A percentile compares a stretch with the other conserved stretches of the same genome.
Conservation (phyloP, 2,113 vertebrate genomes). For the Tringa solitaria region DNA sequence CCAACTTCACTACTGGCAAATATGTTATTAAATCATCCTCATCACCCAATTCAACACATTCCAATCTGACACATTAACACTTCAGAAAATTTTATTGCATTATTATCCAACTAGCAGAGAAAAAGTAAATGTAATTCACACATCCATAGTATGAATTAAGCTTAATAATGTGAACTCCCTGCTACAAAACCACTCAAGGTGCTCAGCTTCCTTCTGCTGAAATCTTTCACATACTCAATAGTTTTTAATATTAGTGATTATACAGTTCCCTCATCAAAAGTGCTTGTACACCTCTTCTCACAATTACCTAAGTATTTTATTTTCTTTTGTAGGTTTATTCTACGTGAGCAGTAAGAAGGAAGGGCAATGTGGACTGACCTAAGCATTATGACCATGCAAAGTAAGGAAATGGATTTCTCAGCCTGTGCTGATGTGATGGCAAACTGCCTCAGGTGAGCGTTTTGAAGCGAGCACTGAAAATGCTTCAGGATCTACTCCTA, state of each 20-base stretch:
- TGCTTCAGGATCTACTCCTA: not conserved
- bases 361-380: not conserved
- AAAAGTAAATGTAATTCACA: not conserved
- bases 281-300: not conserved
- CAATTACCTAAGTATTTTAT: not conserved
- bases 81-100: conserved; percentile 2
- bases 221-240: not conserved
- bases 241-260: not conserved
- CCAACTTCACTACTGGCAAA: not conserved
- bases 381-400: rapidly evolving
- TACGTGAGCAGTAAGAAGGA: not conserved
- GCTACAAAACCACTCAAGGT: not conserved
- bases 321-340: not conserved
- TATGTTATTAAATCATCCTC: conserved; percentile 4
- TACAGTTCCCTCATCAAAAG: not conserved
- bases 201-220: not conserved
- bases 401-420: not conserved
- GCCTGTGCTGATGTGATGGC: not conserved
- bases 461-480: not conserved
- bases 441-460: not conserved
- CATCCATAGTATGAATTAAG: not conserved
- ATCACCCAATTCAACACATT: not conserved
- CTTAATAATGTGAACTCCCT: not conserved
- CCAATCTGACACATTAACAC: not conserved
- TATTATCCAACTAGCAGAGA: not conserved